Conservation (phyloP, 2,888 invertebrate species). For the Vandiemenella viatica region DNA sequence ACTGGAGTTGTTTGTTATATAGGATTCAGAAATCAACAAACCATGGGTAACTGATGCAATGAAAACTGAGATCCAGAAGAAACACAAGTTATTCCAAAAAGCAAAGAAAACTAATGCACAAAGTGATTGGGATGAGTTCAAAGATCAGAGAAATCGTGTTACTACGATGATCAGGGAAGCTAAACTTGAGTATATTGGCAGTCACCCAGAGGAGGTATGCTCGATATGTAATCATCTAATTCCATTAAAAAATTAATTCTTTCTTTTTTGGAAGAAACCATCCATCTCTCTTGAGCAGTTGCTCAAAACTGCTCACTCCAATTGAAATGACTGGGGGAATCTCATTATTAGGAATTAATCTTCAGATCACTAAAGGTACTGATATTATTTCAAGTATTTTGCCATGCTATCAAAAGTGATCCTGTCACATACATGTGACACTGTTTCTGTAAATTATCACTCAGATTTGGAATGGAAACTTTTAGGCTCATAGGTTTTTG, state of each 20-base stretch:
- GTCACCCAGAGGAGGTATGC: constrained; percentile 33
- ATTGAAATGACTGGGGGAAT: not conserved
- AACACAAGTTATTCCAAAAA: constrained; percentile 35
- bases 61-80: constrained; percentile 35
- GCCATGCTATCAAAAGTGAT: too few species aligned
- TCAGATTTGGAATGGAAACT: too few species aligned
- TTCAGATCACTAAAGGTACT: too few species aligned
- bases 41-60: constrained; percentile 43
- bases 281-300: constrained; percentile 6
- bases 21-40: constrained; percentile 29
- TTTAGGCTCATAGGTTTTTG: too few species aligned
- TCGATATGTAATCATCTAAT: too few species aligned
- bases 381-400: too few species aligned
- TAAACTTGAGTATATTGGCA: constrained; percentile 36
- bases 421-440: too few species aligned
- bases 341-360: not conserved
- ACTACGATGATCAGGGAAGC: constrained; percentile 38
- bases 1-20: not conserved
- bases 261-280: not conserved
- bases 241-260: not conserved
- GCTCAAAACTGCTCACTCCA: not conserved
- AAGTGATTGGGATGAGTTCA: constrained; percentile 39
- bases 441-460: too few species aligned
- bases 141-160: constrained; percentile 41
- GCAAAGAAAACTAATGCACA: constrained; percentile 34